Evolutionary conservation across 1,140 invertebrate species (phyloP).

Genomic region (Drosophila sechellia): DNA sequence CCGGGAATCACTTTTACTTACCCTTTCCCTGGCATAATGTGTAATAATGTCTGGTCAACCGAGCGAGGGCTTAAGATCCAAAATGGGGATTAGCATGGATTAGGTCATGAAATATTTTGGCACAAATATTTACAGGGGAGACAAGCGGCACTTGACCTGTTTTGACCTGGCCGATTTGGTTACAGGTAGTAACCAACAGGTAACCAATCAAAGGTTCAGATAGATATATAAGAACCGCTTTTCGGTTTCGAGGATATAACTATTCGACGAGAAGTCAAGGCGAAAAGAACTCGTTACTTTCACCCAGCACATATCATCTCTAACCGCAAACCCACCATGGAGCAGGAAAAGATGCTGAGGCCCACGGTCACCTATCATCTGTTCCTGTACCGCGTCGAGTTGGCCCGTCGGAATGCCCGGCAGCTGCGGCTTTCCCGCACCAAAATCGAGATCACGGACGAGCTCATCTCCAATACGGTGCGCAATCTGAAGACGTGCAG

Average conservation of each 20-base stretch:
- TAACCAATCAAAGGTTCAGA: slow-evolving; percentile 3
- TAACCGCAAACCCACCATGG: slow-evolving; percentile 35
- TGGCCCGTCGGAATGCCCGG: slow-evolving; percentile 64
- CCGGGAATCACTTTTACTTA: slow-evolving; percentile 4
- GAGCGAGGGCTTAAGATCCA: slow-evolving; percentile 50
- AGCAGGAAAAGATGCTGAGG: slow-evolving; percentile 50
- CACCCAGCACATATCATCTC: slow-evolving; percentile 10
- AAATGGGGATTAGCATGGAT: slow-evolving; percentile 69
- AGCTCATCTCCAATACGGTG: slow-evolving; percentile 72
- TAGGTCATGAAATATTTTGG: slow-evolving; percentile 77
- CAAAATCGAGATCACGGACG: slow-evolving; percentile 76
- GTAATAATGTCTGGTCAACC: slow-evolving; percentile 64
- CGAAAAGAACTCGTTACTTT: slow-evolving; percentile 51
- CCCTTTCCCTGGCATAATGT: slow-evolving; percentile 30
- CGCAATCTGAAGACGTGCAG: slow-evolving; percentile 69
- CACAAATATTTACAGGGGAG: slow-evolving; percentile 72
- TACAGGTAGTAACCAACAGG: slow-evolving; percentile 9
- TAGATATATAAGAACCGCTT: slow-evolving; percentile 24
- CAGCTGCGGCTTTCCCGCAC: slow-evolving; percentile 63
- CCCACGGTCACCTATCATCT: slow-evolving; percentile 72
- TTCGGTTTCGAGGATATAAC: slow-evolving; percentile 23
- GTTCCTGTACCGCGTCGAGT: slow-evolving; percentile 68
- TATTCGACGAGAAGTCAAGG: slow-evolving; percentile 39
- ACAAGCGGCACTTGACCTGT: slow-evolving; percentile 15
- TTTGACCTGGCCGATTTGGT: slow-evolving; percentile 8